Base-by-base conservation (phyloP, 1,140 invertebrate genomes). In the Anastatus disparis region DNA sequence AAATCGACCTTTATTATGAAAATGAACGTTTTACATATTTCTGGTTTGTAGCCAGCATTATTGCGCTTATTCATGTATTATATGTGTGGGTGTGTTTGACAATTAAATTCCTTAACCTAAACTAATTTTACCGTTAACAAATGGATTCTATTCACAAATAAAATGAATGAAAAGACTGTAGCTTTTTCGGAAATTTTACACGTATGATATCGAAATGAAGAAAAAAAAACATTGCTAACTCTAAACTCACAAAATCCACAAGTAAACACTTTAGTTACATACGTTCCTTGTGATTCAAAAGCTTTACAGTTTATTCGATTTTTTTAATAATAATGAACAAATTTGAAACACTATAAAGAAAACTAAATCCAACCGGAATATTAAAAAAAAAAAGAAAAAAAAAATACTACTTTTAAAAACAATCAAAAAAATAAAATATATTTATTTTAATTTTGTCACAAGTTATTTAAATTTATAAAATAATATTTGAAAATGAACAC, bases 11-110 rank as follows among this genome's bases (percentile, higher is more conserved):
- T 84, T 83, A 84, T 83, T 83, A 82, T 79, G 75, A 81, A 79
- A 82, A 81, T 78, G 78, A 82, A 81, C 75, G 81, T 81, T 82
- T 82, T 83, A 84, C 81, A 84, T 81, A 81, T 81, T 75, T 75
- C 75, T 79, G 73, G 62, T 77, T 80, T 71, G 70, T 74, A 27
- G 40, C 35, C 56, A 69, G 52, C 24, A 13, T 61, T 31, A 61
- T 61, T 69, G 66, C 35, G 20, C 22, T 42, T 70, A 55, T 9
- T 35, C 20, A 63, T 20, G 59, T 17, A 65, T n/a, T 53, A 44
- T 53, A 63, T 70, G 24, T 44, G 35, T 24, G 38, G 13, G 27
- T 64, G 52, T 64, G 42, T 59, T 56, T 46, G 61, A 70, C 20
- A 64, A 63, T 64, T 70, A 64, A 22, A 70, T 63, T 61, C 10